Base-by-base conservation (phyloP, 64 coral and sea anemone species). In the Porites australiensis region DNA sequence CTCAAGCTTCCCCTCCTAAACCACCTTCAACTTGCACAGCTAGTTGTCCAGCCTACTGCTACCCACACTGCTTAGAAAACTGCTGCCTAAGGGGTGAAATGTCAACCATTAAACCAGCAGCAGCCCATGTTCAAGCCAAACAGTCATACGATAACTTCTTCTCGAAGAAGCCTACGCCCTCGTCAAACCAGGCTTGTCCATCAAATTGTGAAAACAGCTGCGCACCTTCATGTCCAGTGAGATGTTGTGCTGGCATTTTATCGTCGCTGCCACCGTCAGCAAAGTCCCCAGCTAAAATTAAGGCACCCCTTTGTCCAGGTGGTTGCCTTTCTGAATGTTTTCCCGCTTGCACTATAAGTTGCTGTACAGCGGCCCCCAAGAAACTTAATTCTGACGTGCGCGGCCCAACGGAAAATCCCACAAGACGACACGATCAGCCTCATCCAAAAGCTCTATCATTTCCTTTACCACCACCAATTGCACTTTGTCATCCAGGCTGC, bases 301-400 rank as follows among this genome's bases (percentile, higher is more conserved):
- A 22, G 37, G 64, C 64, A 27, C 79, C 70, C 19, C 48, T 83
- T 77, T 94, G 92, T 11, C 92, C 92, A 15, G 79, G 77, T 11
- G 47, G 74, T n/a, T 94, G 92, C 50, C 15, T 58, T 73, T 88
- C 72, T 54, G 87, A 94, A 61, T 94, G 92, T 12, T 94, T 77
- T 48, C 92, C 92, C 19, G 87, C 86, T 68, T 94, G 92, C 82
- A 94, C 92, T 0, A 84, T 89, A 10, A 89, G 87, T 15, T 94
- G 92, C 70, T 94, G 92, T 21, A 72, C 62, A 15, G 87, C 78
- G 53, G 78, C 63, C 20, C 10, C 51, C 5, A 67, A 50, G 8
- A 84, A 84, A 2, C 19, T 21, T 9, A 5, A 14, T 48, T 76
- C 73, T 5, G 48, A n/a, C 16, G 3, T 50, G 3, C 49, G 50